Conservation (phyloP, 92 coral and sea anemone species). For the Umimayanthus kanabou region DNA sequence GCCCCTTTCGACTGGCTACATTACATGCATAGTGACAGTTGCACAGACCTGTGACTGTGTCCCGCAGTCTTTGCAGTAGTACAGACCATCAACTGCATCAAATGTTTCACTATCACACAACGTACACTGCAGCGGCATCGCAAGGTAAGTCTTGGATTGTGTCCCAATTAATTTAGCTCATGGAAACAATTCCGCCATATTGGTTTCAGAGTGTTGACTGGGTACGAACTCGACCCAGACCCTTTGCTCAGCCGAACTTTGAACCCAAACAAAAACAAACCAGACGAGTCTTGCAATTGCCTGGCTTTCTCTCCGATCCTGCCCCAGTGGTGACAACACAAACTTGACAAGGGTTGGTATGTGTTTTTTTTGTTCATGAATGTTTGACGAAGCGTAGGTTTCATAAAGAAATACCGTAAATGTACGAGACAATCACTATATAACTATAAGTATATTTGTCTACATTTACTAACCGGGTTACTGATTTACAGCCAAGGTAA, state of each 20-base stretch:
- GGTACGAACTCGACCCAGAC: slow-evolving; percentile 6
- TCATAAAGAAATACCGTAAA: neutral
- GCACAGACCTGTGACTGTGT: slow-evolving; percentile 88
- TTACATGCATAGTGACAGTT: too few species aligned
- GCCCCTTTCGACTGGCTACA: too few species aligned
- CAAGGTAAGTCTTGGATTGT: neutral
- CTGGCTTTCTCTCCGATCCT: neutral
- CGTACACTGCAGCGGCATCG: slow-evolving; percentile 81
- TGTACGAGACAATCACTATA: too few species aligned
- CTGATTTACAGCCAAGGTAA: too few species aligned
- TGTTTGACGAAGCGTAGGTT: neutral
- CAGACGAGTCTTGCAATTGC: neutral
- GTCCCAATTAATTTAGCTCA: too few species aligned
- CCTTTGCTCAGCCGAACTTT: neutral
- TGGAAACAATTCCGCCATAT: neutral
- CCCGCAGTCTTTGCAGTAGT: slow-evolving; percentile 82
- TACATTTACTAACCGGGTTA: too few species aligned
- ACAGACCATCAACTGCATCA: slow-evolving; percentile 81
- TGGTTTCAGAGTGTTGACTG: neutral
- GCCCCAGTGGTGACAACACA: neutral
- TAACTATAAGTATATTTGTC: too few species aligned
- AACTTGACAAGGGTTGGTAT: neutral
- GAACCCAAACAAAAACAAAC: slow-evolving; percentile 8
- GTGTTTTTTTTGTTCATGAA: neutral
- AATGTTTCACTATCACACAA: slow-evolving; percentile 79